Conservation (phyloP, 2,113 vertebrate species). For the Tylochromis polylepis region DNA sequence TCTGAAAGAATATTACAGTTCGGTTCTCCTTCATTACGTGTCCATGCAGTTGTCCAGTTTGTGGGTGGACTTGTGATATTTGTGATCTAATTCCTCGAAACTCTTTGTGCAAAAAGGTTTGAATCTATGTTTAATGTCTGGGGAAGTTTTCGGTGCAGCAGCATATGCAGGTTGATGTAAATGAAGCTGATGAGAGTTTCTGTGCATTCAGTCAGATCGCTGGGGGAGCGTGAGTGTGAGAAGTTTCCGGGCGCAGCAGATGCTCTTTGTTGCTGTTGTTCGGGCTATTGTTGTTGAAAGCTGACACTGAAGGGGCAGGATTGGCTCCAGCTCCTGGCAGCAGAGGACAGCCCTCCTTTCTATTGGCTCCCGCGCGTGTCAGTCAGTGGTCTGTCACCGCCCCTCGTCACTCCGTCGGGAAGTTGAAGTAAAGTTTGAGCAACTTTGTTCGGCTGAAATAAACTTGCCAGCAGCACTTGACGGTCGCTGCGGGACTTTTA, state of each 20-base stretch:
- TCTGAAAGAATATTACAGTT: background rate
- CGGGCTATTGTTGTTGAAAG: slow-evolving; percentile 69
- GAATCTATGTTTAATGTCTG: background rate
- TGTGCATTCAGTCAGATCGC: slow-evolving; percentile 4
- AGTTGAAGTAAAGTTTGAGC: slow-evolving; percentile 78
- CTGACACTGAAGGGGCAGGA: slow-evolving; percentile 47
- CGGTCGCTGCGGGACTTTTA: slow-evolving; percentile 32
- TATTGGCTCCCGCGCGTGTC: slow-evolving; percentile 73
- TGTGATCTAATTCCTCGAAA: background rate
- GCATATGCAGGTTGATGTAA: background rate
- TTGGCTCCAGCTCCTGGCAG: slow-evolving; percentile 71
- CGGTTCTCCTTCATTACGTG: background rate
- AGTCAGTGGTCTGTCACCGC: slow-evolving; percentile 5
- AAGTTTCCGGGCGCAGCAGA: slow-evolving; percentile 59
- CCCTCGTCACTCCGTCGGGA: slow-evolving; percentile 40
- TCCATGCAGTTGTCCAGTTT: background rate
- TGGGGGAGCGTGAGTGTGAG: slow-evolving; percentile 41
- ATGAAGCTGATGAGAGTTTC: background rate
- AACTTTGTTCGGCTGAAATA: slow-evolving; percentile 80
- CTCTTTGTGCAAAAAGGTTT: background rate
- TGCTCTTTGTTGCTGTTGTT: slow-evolving; percentile 71
- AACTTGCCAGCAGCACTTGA: slow-evolving; percentile 51
- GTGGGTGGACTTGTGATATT: background rate
- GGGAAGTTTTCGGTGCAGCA: background rate
- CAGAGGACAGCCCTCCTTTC: slow-evolving; percentile 52